Base-by-base conservation (phyloP, 2,888 invertebrate species). In the Parochlus steinenii region DNA sequence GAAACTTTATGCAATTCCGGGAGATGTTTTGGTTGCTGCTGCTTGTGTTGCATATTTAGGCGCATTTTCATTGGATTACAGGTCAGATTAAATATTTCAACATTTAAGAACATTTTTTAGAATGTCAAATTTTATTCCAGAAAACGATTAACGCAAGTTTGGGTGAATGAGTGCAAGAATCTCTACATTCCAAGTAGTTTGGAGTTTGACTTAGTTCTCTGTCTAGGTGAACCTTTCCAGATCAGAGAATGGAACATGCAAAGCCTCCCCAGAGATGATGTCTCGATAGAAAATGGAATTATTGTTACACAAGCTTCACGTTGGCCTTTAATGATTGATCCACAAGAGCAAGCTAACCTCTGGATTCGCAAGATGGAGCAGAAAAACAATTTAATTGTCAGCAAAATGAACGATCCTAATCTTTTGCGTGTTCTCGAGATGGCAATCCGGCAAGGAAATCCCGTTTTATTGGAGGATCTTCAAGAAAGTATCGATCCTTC, bases 241-340 rank as follows among this genome's bases (percentile, higher is more conserved):
- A 80, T 90, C 44, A 75, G 89, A 12, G 71, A 74, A 33, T 93
- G 92, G 92, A 89, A 86, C 55, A 72, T 82, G 15, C 76, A 74
- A 48, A 90, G 90, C 0, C 59, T 93, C 33, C 93, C 93, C 0
- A 69, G 81, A 41, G 92, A 93, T 54, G 62, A 68, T 20, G 75
- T 89, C 37, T 90, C 90, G 7, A 82, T 86, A 3, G 90, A 92
- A 56, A 93, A 92, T 56, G 92, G 85, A 6, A 80, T 93, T 41
- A 69, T 92, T 46, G 87, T 89, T 29, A 87, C 77, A 11, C 71
- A 69, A 48, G 81, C 75, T 3, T 71, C 79, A 6, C 65, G 81
- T 10, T 85, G 85, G 87, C 87, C 92, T 0, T 65, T 93, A 12
- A 85, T 90, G 71, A 87, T 92, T 40, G 92, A 93, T 59, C 93